Base-by-base conservation (phyloP, 2,797 vertebrate genomes). In the Danio kyathit region DNA sequence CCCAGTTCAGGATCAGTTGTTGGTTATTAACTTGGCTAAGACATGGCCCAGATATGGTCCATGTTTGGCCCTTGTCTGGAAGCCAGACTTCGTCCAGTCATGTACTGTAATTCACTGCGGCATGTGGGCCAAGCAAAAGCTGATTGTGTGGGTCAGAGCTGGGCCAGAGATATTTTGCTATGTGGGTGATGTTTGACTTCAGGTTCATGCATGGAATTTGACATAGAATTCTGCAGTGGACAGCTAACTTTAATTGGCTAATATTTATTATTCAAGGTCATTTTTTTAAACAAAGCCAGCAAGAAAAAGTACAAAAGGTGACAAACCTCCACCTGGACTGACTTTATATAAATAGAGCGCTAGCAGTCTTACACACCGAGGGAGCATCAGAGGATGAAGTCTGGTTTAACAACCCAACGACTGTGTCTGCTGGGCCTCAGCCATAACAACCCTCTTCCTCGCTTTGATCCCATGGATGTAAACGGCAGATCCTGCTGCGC, bases 381-480 rank as follows among this genome's bases (percentile, higher is more conserved):
- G 80, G 71, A 64, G 38, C 60, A 63, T 75, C 46, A 40, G 59
- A 56, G 52, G 51, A 84, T 40, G 78, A 65, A 70, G 40, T 74
- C 84, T 81, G 41, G 48, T 56, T 57, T 63, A 82, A 76, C 72
- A 76, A 84, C 60, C 73, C 59, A 84, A 80, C n/a, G 61, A 57
- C 19, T 59, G 40, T 21, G 19, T 69, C 63, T 77, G 72, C 77
- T 76, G 57, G 80, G 80, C 29, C 59, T 48, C 29, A 83, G 73
- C 71, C 69, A 60, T 76, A 65, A 69, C 16, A 1, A 72, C 71
- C 66, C 51, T 48, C 21, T 54, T 17, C n/a, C 19, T 14, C 29
- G 13, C 69, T 64, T 56, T 80, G 56, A 74, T 84, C 54, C 60
- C 38, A 52, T 57, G 59, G 66, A 75, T 54, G 70, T 52, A 49